Conservation (phyloP, 1,140 invertebrate genomes). For the Tetragnatha versicolor region DNA sequence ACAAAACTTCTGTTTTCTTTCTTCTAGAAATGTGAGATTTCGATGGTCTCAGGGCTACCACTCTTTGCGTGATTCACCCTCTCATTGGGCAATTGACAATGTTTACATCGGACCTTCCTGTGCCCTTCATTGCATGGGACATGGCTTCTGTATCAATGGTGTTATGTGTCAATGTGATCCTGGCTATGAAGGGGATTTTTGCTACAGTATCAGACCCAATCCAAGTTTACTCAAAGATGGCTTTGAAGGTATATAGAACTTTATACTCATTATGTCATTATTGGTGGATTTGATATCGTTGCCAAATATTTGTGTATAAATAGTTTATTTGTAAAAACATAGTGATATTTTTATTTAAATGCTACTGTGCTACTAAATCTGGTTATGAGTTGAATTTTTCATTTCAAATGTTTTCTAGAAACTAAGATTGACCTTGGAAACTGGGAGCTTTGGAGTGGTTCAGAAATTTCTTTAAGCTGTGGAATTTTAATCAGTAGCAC, state of each 20-base stretch:
- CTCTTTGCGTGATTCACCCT: slow-evolving; percentile 61
- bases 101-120: slow-evolving; percentile 67
- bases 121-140: slow-evolving; percentile 65
- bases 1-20: background rate
- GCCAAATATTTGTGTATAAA: background rate
- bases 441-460: slow-evolving; percentile 58
- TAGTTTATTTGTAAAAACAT: background rate
- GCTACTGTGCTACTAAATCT: background rate
- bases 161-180: slow-evolving; percentile 65
- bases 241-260: slow-evolving; percentile 59
- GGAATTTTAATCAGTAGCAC: slow-evolving; percentile 61
- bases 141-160: slow-evolving; percentile 64
- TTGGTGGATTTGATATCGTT: too few species aligned
- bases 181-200: slow-evolving; percentile 62
- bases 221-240: slow-evolving; percentile 62
- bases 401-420: background rate
- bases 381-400: background rate
- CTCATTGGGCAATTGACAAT: slow-evolving; percentile 66
- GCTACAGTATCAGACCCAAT: slow-evolving; percentile 57
- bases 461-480: slow-evolving; percentile 60
- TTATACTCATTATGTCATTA: background rate
- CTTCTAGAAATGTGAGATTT: slow-evolving; percentile 63
- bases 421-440: slow-evolving; percentile 45
- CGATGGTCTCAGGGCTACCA: slow-evolving; percentile 66
- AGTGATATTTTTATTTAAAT: background rate